Conservation (phyloP, 2,113 vertebrate genomes). For the Meleagris gallopavo region DNA sequence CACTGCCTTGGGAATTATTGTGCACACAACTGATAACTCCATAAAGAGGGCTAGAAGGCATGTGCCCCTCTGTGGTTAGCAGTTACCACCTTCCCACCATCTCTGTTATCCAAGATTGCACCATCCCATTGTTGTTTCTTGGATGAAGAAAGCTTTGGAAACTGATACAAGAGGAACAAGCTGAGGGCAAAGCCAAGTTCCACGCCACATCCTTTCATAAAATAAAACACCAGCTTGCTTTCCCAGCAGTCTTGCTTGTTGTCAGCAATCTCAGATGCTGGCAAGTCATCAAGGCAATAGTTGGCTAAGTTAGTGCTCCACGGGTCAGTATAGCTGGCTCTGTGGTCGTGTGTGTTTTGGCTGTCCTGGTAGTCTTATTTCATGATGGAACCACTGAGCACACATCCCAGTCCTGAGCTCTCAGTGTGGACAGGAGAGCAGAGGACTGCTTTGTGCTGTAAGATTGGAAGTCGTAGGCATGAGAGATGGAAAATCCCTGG, state of each 20-base stretch:
- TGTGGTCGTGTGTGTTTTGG: constrained; percentile 5
- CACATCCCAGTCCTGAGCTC: not conserved
- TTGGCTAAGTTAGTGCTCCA: not conserved
- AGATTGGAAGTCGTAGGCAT: not conserved
- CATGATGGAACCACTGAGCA: not conserved
- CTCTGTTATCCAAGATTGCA: not conserved
- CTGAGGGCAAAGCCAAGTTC: not conserved
- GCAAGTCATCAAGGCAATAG: constrained; percentile 37
- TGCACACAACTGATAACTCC: not conserved
- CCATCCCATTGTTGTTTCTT: not conserved
- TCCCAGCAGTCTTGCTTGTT: not conserved
- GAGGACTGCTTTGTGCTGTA: not conserved
- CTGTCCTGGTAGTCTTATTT: not conserved
- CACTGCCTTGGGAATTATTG: not conserved
- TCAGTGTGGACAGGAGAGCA: not conserved
- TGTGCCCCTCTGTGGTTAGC: accelerated
- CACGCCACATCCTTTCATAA: constrained; percentile 46
- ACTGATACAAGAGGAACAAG: constrained; percentile 1
- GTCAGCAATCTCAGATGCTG: not conserved
- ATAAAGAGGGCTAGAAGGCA: not conserved
- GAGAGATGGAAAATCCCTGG: constrained; percentile 30
- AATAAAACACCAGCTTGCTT: not conserved
- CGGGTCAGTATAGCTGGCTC: not conserved
- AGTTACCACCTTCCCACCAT: not conserved
- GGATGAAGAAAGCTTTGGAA: constrained; percentile 24